phyloP scores from a whole-genome alignment of 2,888 invertebrate species.

The Trachelus troglodyta region DNA sequence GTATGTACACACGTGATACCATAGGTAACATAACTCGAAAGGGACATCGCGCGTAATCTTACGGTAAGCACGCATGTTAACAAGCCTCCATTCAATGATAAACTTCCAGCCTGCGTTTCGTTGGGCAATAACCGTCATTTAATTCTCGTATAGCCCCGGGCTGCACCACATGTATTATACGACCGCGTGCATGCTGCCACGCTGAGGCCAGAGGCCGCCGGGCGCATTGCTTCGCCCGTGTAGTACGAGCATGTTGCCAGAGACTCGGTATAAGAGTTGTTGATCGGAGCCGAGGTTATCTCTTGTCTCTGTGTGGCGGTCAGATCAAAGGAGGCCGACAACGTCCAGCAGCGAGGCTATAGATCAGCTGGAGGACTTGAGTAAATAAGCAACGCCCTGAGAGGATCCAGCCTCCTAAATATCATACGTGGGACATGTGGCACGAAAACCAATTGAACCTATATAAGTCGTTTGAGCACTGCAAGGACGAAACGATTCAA shows the following conservation, averaged over 20 bases:
- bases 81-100: constrained; percentile 40
- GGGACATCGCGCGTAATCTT: constrained; percentile 40
- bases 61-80: constrained; percentile 45
- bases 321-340: constrained; percentile 57
- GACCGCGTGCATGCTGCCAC: constrained; percentile 7
- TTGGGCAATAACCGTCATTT: constrained; percentile 45
- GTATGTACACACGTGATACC: not conserved
- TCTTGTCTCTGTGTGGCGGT: constrained; percentile 48
- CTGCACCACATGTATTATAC: not conserved
- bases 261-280: constrained; percentile 31
- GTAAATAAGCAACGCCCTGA: constrained; percentile 57
- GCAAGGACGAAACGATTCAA: constrained; percentile 35
- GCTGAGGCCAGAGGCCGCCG: not conserved
- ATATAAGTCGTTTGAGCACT: not conserved
- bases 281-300: constrained; percentile 51
- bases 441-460: not conserved
- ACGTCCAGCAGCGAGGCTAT: constrained; percentile 55
- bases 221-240: constrained; percentile 18
- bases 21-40: constrained; percentile 12
- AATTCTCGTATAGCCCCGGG: constrained; percentile 34
- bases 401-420: constrained; percentile 23
- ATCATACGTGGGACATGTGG: constrained; percentile 18
- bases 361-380: constrained; percentile 57
- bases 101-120: constrained; percentile 36
- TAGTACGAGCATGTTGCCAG: constrained; percentile 39